Base-by-base conservation (phyloP, 2,113 vertebrate genomes). In the Petrocephalus zakoni region DNA sequence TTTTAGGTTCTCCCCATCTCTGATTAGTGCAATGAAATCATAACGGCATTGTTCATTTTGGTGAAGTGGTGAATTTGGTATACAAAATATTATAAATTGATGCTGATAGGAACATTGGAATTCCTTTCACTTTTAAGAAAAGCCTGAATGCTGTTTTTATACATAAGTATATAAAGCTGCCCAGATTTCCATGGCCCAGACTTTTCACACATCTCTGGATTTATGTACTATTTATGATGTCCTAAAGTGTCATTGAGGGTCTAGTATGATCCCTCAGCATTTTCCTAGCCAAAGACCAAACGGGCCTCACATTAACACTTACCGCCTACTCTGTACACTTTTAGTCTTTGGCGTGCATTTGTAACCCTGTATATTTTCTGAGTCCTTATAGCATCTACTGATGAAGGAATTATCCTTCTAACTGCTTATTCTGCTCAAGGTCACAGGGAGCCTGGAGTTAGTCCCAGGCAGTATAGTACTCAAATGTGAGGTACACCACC, bases 31-130 rank as follows among this genome's bases (percentile, higher is more conserved):
- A 42, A 42, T 95, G 93, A 96, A 95, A 96, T 95, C 93, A 95
- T 95, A 96, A 94, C 94, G 92, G 91, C 91, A 92, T 94, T 94
- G 94, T 95, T 95, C 94, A 93, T 90, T 87, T 91, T 95, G 94
- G 96, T 95, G 95, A 96, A 95, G 92, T 51, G n/a, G 88, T 90
- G 89, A 92, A 91, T 58, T 88, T 37, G 3, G 72, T 78, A 25
- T 29, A 46, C 37, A n/a, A 10, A 75, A 29, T 75, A 37, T 2
- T 42, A 42, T 42, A 37, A 75, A 37, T 75, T 42, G 29, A 78
- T 37, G 29, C 72, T 78, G 72, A 42, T 13, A 42, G 42, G 19
- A 75, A 64, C 10, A 17, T 34, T 72, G 72, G 68, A 5, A 78
- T 42, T 78, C 72, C 29, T 17, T 37, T 78, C 15, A 37, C 34